Evolutionary conservation across 2,113 vertebrate genomes (phyloP), one percentile per base, ranked within the genome.

Genomic region (Austrofundulus limnaeus): DNA sequence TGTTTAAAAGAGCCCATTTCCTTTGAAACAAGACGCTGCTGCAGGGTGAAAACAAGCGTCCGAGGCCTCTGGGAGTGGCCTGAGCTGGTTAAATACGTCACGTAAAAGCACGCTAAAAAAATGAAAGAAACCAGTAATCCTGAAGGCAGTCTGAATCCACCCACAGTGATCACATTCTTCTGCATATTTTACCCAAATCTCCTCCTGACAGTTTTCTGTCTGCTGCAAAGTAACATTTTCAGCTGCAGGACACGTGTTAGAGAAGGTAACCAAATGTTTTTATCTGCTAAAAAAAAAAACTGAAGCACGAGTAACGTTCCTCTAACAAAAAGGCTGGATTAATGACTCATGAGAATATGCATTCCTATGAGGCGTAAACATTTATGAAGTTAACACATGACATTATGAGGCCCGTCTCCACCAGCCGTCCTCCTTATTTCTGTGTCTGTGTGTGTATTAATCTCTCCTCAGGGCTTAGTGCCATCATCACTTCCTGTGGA

Each of bases 401-500:
- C 60, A 60, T 43, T 24, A 45, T 59, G 66, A 73, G 62, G 61
- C 60, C 57, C 24, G 56, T 70, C 69, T 75, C 62, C 60, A 65
- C 24, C 31, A 24, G 45, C 52, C 10, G 25, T 61, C 64, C 69
- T 80, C 57, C 52, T 66, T 53, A 25, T 73, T 16, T 23, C 51
- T 65, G 61, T 65, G 38, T 64, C 50, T 64, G 41, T 70, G 72
- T 50, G 74, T 59, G 60, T 52, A 64, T 69, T 63, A 73, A 47
- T 79, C 66, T 75, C 65, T 86, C 83, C 67, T 72, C 71, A 20
- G 86, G 83, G 86, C 69, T 86, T 86, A 89, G 83, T 66, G 67
- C 75, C 83, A 87, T 81, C 86, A 88, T 88, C 87, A 92, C 92
- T 93, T 94, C 94, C 94, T 92, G 91, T 93, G 90, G 89, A 87